Evolutionary conservation across 2,797 vertebrate species (phyloP).

Genomic region (Cetoscarus ocellatus): DNA sequence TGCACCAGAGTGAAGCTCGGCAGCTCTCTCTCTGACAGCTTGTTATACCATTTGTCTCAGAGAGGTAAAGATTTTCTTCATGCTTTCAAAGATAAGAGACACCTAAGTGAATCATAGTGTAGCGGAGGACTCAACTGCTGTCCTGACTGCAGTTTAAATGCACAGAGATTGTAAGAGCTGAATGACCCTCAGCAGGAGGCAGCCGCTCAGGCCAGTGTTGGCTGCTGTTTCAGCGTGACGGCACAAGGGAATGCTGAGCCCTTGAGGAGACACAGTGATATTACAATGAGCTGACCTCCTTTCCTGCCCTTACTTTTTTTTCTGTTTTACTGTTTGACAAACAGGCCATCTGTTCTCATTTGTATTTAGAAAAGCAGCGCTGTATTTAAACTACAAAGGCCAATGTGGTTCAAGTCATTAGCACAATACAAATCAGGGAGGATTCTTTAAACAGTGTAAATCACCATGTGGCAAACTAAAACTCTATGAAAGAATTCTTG

Average conservation of each 20-base stretch:
- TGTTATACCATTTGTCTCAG: conserved; percentile 30
- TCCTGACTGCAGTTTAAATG: conserved; percentile 31
- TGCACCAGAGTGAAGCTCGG: conserved; percentile 25
- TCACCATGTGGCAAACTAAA: neutral
- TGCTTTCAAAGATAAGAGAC: conserved; percentile 41
- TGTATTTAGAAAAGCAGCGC: neutral
- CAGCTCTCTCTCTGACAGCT: conserved; percentile 22
- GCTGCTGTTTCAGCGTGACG: conserved; percentile 37
- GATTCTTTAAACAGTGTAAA: neutral
- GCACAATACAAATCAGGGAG: neutral
- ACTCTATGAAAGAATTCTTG: neutral
- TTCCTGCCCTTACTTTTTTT: conserved; percentile 10
- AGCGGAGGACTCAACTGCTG: conserved; percentile 27
- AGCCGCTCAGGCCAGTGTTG: conserved; percentile 40
- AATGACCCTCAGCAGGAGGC: conserved; percentile 14
- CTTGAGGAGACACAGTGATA: conserved; percentile 65
- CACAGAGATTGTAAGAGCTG: conserved; percentile 19
- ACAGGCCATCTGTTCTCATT: conserved; percentile 5
- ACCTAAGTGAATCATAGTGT: conserved; percentile 25
- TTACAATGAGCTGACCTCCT: conserved; percentile 46
- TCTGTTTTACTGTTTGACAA: neutral
- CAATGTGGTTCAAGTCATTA: neutral
- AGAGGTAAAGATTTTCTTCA: conserved; percentile 25
- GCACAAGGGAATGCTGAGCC: conserved; percentile 58
- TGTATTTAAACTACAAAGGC: neutral